Conservation (phyloP, 2,113 vertebrate species). For the Clarias batrachus region DNA sequence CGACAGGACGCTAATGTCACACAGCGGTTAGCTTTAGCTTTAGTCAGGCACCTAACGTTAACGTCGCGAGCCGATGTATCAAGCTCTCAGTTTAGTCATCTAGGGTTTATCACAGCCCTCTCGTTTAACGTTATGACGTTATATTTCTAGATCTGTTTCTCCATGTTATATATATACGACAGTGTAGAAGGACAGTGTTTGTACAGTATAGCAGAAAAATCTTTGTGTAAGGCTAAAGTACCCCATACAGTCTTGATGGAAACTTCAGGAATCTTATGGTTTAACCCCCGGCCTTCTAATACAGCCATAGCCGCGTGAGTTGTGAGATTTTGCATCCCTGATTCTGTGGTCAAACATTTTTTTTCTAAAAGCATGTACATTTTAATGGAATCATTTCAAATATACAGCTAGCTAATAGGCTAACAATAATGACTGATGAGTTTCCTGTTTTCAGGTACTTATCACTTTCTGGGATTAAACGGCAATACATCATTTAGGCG, state of each 20-base stretch:
- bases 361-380: background rate
- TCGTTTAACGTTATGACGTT: no score
- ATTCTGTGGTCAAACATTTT: background rate
- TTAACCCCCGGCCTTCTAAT: background rate
- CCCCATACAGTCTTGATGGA: conserved; percentile 30
- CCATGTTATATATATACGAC: background rate
- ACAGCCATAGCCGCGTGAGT: background rate
- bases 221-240: background rate
- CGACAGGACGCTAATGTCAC: conserved; percentile 30
- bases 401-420: background rate
- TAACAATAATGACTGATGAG: background rate
- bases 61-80: background rate
- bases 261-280: conserved; percentile 43
- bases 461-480: background rate
- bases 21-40: conserved; percentile 31
- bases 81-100: background rate
- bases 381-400: background rate
- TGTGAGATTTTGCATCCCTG: background rate
- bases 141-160: no score
- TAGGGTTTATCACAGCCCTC: background rate
- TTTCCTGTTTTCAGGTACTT: background rate
- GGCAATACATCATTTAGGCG: background rate
- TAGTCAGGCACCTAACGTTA: background rate
- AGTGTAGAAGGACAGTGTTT: background rate
- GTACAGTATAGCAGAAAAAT: background rate